A percentile compares a stretch with the other conserved stretches of the same genome.
These are phyloP conservation scores for Pollachius pollachius DNA, from an alignment of 2,113 vertebrate genomes.

Conservation along the genomic window DNA sequence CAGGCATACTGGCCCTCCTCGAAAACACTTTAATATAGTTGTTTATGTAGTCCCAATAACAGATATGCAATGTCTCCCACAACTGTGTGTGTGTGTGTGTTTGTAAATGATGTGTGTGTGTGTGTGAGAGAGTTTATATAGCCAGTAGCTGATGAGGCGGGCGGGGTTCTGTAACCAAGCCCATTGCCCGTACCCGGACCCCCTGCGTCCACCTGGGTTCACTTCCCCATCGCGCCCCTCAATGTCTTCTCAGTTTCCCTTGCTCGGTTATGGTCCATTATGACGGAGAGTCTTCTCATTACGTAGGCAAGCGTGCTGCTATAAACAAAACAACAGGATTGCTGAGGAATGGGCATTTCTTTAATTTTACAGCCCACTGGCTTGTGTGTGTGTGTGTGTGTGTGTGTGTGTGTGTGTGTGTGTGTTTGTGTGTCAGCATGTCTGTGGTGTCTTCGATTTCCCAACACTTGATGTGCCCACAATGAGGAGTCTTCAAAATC, in stretches of 20 bases:
- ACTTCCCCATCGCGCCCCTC: conserved; percentile 23
- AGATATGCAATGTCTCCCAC: conserved; percentile 24
- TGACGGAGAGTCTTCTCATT: conserved; percentile 62
- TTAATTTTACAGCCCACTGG: conserved; percentile 80
- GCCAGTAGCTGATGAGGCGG: no score
- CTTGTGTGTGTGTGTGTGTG: conserved; percentile 29
- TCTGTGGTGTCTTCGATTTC: conserved; percentile 40
- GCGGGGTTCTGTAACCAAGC: no score
- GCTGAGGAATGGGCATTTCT: conserved; percentile 53
- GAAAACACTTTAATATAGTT: no score
- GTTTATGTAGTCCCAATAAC: conserved; percentile 25
- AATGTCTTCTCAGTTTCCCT: conserved; percentile 35
- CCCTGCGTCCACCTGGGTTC: conserved; percentile 53
- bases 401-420: conserved; percentile 24
- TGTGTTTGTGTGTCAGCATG: conserved; percentile 36
- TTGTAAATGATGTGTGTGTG: neutral
- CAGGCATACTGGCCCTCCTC: no score
- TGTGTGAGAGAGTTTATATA: neutral
- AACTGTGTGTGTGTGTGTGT: conserved; percentile 12
- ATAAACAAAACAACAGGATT: conserved; percentile 63
- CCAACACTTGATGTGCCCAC: conserved; percentile 35
- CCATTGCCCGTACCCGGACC: conserved; percentile 7
- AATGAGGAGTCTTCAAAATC: conserved; percentile 28
- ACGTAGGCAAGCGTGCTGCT: conserved; percentile 52
- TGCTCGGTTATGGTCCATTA: conserved; percentile 55